A percentile compares a stretch with the other conserved stretches of the same genome.
Evolutionary conservation across 2,797 vertebrate species (phyloP).

Genomic region (Strix occidentalis): DNA sequence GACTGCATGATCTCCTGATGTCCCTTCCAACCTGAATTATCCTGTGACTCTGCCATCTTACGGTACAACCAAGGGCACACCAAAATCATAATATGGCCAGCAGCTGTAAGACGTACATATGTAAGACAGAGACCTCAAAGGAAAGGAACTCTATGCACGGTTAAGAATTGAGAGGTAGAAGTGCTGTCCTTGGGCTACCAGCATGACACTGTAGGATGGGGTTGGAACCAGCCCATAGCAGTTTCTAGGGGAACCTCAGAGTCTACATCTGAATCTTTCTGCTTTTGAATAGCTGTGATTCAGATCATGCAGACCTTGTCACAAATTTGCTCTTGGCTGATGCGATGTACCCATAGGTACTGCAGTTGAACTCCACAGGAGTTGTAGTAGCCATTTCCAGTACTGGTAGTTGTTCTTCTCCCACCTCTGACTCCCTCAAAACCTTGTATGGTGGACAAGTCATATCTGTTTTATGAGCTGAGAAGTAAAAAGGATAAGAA

Average conservation of each 20-base stretch:
- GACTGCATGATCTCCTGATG: background rate
- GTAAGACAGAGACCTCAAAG: background rate
- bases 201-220: rapidly evolving
- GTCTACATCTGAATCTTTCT: background rate
- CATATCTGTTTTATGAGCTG: background rate
- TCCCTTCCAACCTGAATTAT: background rate
- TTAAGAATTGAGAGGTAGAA: background rate
- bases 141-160: background rate
- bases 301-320: background rate
- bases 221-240: rapidly evolving
- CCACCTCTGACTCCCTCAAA: background rate
- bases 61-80: rapidly evolving
- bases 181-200: background rate
- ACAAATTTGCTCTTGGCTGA: background rate
- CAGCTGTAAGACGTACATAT: rapidly evolving
- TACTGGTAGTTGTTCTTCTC: background rate
- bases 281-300: background rate
- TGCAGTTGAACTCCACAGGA: rapidly evolving
- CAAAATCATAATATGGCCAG: background rate
- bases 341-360: rapidly evolving
- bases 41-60: rapidly evolving
- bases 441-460: background rate
- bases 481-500: background rate
- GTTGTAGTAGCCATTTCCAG: background rate
- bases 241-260: background rate